Base-by-base conservation (phyloP, 2,888 invertebrate genomes). In the Yponomeuta cagnagella region DNA sequence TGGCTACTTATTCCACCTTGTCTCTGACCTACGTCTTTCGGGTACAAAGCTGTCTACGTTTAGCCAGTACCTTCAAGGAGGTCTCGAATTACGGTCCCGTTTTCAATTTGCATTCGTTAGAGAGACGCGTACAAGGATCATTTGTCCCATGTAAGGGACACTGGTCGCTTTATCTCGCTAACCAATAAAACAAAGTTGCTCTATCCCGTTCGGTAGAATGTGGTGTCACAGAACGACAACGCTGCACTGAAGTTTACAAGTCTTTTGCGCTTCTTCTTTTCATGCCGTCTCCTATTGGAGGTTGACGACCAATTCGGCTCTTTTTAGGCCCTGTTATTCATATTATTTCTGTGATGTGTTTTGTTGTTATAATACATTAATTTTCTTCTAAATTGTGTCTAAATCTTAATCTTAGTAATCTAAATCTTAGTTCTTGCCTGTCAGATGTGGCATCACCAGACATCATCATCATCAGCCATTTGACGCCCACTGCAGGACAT, bases 181-280 rank as follows among this genome's bases (percentile, higher is more conserved):
- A 43, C 23, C 33, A 65, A 31, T 65, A 23, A 48, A 48, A 68
- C 68, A 82, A 82, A 80, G 77, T 80, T 80, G 80, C 80, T 58
- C 52, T 58, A 58, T 58, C 15, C 52, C 52, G 52, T 58, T 58
- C 15, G 52, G 52, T 58, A 15, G 52, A 58, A 58, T 15, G 52
- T 2, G 15, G 15, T 58, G 52, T 12, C 15, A 15, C 52, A 58
- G 52, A 58, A 58, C 5, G 52, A 15, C 52, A 58, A 15, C 12
- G 12, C 15, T 58, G 15, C 52, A 15, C 15, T 8, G 8, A 43
- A 43, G 43, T 12, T 12, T 58, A 58, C 15, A 12, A 15, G 15
- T 52, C 52, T 52, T 52, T 52, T 12, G 2, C 2, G 52, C 52
- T 12, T 12, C 2, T 52, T 52, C 10, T 52, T 52, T 12, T 4